These are phyloP conservation scores for Ataeniobius toweri DNA, from an alignment of 2,797 vertebrate genomes.

Conservation along the genomic window DNA sequence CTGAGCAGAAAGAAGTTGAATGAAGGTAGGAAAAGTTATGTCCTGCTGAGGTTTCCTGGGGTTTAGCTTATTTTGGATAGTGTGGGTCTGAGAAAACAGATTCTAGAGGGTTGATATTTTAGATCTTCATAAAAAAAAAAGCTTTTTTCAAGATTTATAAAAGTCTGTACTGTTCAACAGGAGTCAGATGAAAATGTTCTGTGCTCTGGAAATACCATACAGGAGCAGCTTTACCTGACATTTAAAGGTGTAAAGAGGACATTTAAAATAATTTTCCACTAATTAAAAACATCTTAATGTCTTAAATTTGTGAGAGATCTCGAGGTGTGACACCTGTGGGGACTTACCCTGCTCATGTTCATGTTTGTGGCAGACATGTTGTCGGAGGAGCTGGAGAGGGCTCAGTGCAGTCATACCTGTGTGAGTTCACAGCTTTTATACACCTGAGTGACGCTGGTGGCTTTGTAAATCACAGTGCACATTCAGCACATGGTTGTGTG, in stretches of 20 bases:
- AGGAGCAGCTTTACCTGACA: background rate
- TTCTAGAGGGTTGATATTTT: background rate
- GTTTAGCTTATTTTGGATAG: background rate
- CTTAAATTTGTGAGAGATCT: too few relatives aligned
- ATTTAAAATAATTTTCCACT: background rate
- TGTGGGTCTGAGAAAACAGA: background rate
- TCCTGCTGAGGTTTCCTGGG: background rate
- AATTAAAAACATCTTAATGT: background rate
- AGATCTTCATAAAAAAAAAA: background rate
- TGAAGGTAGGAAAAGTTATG: too few relatives aligned
- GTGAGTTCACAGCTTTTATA: constrained; percentile 39
- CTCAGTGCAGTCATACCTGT: constrained; percentile 22
- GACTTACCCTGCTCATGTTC: constrained; percentile 59
- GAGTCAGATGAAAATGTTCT: too few relatives aligned
- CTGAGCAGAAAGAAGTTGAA: background rate
- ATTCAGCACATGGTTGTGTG: constrained; percentile 29
- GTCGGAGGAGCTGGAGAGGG: constrained; percentile 14
- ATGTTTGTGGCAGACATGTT: constrained; percentile 56
- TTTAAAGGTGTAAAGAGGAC: background rate
- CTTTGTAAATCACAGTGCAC: constrained; percentile 30
- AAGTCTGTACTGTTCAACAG: too few relatives aligned
- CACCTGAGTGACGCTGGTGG: constrained; percentile 9
- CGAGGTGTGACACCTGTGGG: constrained; percentile 7
- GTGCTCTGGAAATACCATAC: too few relatives aligned
- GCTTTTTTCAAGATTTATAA: too few relatives aligned